Evolutionary conservation across 64 coral and sea anemone genomes (phyloP).

Genomic region (Porites australiensis): DNA sequence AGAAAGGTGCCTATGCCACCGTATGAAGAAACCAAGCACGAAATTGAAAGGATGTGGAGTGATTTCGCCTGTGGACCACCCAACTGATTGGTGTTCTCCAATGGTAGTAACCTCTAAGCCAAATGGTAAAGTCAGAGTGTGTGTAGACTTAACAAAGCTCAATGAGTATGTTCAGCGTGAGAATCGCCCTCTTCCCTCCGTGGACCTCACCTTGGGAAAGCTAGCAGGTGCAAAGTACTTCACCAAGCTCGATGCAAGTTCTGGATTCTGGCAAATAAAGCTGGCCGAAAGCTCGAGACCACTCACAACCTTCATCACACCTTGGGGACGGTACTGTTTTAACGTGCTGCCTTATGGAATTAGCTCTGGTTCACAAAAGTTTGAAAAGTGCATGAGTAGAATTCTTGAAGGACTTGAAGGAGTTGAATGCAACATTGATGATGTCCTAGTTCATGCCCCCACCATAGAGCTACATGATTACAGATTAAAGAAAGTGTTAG

Average conservation of each 20-base stretch:
- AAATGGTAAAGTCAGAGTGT: conserved; percentile 40
- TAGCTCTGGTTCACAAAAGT: conserved; percentile 7
- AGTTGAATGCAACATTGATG: conserved; percentile 41
- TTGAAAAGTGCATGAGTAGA: background rate
- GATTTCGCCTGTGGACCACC: conserved; percentile 7
- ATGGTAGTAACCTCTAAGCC: conserved; percentile 37
- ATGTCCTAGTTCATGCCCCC: background rate
- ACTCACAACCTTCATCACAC: conserved; percentile 19
- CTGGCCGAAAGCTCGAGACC: background rate
- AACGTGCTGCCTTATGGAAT: conserved; percentile 23
- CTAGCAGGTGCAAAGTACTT: background rate
- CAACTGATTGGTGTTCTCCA: conserved; percentile 46
- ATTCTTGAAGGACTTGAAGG: conserved; percentile 24
- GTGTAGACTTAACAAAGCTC: conserved; percentile 31
- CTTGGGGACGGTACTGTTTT: background rate
- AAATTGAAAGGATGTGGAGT: background rate
- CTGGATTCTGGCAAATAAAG: conserved; percentile 31
- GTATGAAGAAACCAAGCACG: background rate
- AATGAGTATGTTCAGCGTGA: conserved; percentile 22
- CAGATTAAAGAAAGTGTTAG: background rate
- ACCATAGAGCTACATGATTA: conserved; percentile 19
- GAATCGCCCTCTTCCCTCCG: background rate
- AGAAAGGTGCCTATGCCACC: conserved; percentile 75
- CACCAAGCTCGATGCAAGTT: background rate
- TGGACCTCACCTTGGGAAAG: conserved; percentile 19